Percentiles rank a stretch among this genome's conserved stretches.
These are phyloP conservation scores for Orycteropus afer DNA, from an alignment of 2,113 vertebrate genomes.

Conservation along the genomic window DNA sequence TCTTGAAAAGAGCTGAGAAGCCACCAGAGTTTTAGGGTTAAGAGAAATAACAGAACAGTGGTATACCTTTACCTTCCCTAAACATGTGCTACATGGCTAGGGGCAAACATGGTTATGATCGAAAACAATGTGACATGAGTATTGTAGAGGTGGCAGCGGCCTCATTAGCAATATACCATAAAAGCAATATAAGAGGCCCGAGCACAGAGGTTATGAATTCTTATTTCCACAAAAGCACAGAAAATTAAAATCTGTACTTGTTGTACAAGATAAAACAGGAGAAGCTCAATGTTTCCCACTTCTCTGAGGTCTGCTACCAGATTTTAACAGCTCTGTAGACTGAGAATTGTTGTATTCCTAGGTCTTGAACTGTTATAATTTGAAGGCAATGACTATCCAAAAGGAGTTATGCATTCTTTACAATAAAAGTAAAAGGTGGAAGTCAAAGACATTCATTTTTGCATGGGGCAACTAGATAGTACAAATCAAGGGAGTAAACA, in stretches of 20 bases:
- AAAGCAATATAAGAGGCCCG: neutral
- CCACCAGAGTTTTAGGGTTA: neutral
- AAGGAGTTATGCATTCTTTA: neutral
- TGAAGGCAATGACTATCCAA: neutral
- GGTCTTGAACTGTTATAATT: neutral
- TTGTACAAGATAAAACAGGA: neutral
- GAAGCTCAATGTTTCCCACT: neutral
- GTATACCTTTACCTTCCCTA: neutral
- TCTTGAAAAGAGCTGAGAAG: neutral
- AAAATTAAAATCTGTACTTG: neutral
- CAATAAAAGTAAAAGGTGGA: neutral
- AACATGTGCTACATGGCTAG: neutral
- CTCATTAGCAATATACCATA: neutral
- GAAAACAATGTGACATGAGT: neutral
- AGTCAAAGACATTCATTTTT: neutral
- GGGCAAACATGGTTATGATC: neutral
- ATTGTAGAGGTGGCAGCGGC: neutral
- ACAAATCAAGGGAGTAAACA: constrained; percentile 74
- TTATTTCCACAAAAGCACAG: neutral
- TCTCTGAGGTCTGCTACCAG: neutral
- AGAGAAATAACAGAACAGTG: neutral
- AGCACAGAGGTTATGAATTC: neutral
- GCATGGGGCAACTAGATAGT: constrained; percentile 41
- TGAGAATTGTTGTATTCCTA: neutral
- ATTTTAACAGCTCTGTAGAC: neutral